Evolutionary conservation across 2,113 vertebrate species (phyloP), one percentile per base, ranked within the genome.

Genomic region (Ochotona curzoniae): DNA sequence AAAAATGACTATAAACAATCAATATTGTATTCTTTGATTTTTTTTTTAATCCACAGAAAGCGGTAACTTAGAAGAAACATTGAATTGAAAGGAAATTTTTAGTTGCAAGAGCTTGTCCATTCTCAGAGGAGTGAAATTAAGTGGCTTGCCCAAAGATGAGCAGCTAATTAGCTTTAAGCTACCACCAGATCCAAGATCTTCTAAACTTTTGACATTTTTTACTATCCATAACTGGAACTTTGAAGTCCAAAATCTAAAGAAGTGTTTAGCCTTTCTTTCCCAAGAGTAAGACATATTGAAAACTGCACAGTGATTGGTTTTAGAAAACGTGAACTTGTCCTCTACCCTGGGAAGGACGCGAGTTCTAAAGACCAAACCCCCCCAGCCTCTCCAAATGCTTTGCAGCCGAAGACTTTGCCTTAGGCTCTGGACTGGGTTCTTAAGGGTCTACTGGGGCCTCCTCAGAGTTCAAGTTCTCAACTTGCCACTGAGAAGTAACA

Each of bases 81-180:
- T 81, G 26, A 70, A 3, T 2, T 35, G 17, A 80, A 91, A 85
- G 47, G 7, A 73, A 89, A 54, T 18, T 78, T 89, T 17, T 13
- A 91, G 7, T 30, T 61, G 28, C 23, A 30, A 91, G 78, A 67
- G 0, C 1, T 23, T 23, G 26, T 86, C 21, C 11, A 26, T 63
- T 91, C 93, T 70, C 9, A 66, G 38, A 81, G 23, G 44, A 85
- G 35, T 13, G 38, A 90, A 93, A 76, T 54, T 32, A 54, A 83
- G 30, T 44, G 73, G 21, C 8, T 90, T 81, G 28, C 0, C 20
- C 20, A 11, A 82, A 93, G 23, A n/a, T 49, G 26, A 82, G 32
- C 7, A 89, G 32, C 67, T 21, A 69, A 90, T 70, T 17, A 14
- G 35, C 66, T 86, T 89, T 51, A 85, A 14, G 18, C 21, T 12